Base-by-base conservation (phyloP, 1,140 invertebrate genomes). In the Hermetia illucens region DNA sequence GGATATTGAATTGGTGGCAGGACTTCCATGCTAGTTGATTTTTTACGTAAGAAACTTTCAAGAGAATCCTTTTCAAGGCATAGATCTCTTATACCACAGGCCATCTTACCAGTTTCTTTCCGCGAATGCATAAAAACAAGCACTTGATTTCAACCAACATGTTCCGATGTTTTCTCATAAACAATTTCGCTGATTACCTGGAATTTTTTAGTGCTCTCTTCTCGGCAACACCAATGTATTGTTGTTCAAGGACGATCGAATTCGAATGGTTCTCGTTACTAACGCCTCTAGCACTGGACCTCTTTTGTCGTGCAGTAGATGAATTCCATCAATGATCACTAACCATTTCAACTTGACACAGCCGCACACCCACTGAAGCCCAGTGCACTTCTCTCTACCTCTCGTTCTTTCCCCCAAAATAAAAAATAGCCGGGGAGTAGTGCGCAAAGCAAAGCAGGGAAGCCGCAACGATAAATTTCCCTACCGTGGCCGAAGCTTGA, bases 161-260 rank as follows among this genome's bases (percentile, higher is more conserved):
- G 89, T 52, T 98, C 93, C 82, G 98, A 91, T 0, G 95, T 90
- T 67, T 99, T 99, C 51, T 99, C 94, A 61, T 98, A 99, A 1
- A 98, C 89, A 49, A 99, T 94, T 53, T 98, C 95, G 63, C 98
- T 98, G 90, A 98, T 97, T 0, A 96, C 82, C 63, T 98, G 93
- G 58, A 94, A 98, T 25, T 95, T 64, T 98, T 99, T 4, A 98
- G 63, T 2, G 94, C 94, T 59, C 99, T 99, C 61, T 98, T 98
- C 61, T 99, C 96, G 0, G 92, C 98, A 6, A 99, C 87, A 38
- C 96, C 96, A 59, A 98, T 98, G 53, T 98, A 99, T 57, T 98
- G 92, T 55, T 99, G 96, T 55, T 98, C 93, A 2, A 99, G 64
- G 0, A 95, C 87, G 1, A 99, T 96, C 0, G 96, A 96, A 17